These are phyloP conservation scores for Chloroceryle inda DNA, from an alignment of 2,797 vertebrate species.

Conservation along the genomic window DNA sequence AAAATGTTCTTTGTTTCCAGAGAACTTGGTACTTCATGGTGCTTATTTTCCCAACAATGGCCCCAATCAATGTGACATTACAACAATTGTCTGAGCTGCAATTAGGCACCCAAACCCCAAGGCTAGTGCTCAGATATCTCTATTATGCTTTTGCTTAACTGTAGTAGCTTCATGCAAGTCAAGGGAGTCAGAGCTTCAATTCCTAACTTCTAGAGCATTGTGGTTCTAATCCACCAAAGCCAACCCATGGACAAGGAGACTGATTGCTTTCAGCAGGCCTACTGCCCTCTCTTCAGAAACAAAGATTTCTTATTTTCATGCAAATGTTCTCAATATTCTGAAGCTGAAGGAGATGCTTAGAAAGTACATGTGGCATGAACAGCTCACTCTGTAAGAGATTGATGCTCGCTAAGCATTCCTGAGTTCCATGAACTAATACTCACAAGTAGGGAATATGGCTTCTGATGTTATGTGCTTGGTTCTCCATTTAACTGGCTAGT, in stretches of 20 bases:
- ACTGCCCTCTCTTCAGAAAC: not conserved
- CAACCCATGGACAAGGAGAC: not conserved
- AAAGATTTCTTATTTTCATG: constrained; percentile 27
- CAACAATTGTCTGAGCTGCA: not conserved
- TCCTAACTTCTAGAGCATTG: not conserved
- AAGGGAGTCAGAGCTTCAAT: not conserved
- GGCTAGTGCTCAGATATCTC: not conserved
- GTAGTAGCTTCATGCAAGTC: not conserved
- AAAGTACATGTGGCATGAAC: not conserved
- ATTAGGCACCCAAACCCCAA: not conserved
- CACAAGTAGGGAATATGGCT: not conserved
- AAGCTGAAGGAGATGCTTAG: not conserved
- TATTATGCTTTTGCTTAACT: not conserved
- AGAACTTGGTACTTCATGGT: not conserved
- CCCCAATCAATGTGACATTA: not conserved
- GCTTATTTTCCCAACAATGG: not conserved
- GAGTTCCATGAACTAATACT: not conserved
- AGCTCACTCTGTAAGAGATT: not conserved
- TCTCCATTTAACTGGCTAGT: not conserved
- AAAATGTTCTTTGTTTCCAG: not conserved
- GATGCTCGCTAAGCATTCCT: not conserved
- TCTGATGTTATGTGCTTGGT: not conserved
- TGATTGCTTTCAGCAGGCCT: not conserved
- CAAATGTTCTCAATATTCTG: constrained; percentile 3
- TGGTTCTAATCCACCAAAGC: not conserved